Percentiles rank a stretch among this genome's conserved stretches.
Conservation (phyloP, 2,888 invertebrate genomes). For the Agelastica alni region DNA sequence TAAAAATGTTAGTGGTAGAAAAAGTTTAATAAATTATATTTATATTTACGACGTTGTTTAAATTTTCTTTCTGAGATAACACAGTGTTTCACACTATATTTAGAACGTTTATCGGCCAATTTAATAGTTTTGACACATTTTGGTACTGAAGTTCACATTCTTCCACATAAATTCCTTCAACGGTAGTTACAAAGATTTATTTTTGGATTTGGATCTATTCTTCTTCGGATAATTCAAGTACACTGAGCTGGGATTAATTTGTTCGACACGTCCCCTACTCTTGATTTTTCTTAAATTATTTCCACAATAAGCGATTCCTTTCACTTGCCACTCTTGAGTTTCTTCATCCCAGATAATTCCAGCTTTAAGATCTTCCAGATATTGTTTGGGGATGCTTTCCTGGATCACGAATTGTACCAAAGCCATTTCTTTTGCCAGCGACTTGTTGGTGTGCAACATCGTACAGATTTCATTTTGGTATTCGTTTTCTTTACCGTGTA, state of each 20-base stretch:
- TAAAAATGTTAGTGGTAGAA: no score
- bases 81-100: no score
- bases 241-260: neutral
- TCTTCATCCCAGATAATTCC: conserved; percentile 96
- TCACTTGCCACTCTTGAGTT: conserved; percentile 94
- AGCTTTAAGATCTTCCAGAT: conserved; percentile 82
- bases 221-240: conserved; percentile 18
- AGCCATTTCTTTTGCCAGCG: conserved; percentile 70
- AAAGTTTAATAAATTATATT: no score
- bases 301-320: conserved; percentile 94
- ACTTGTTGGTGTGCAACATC: conserved; percentile 74
- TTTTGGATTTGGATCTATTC: neutral
- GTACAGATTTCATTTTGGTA: conserved; percentile 41
- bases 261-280: neutral
- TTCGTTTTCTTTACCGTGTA: conserved; percentile 66
- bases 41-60: no score
- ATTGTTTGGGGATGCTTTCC: conserved; percentile 86
- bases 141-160: no score
- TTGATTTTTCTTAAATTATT: conserved; percentile 66
- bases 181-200: neutral
- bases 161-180: no score
- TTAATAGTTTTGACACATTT: no score
- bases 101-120: no score
- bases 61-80: no score
- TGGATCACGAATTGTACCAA: conserved; percentile 85